phyloP scores from a whole-genome alignment of 64 coral and sea anemone genomes.

The Stichodactyla mertensii region DNA sequence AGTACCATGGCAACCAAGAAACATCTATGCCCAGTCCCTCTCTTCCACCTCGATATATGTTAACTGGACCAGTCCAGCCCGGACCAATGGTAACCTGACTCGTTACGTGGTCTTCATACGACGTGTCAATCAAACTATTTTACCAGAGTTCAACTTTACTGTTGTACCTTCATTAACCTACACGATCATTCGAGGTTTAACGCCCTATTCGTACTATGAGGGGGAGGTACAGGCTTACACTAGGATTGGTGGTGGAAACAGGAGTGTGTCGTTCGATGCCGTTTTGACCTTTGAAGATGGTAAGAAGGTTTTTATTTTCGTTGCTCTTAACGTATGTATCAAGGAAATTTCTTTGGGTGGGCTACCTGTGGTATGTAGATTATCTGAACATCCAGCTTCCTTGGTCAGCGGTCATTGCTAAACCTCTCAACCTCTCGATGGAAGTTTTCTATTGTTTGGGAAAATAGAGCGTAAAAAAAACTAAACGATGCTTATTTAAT shows the following conservation, averaged over 20 bases:
- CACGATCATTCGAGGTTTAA: background rate
- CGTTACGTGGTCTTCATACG: constrained; percentile 1
- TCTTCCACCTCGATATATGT: constrained; percentile 4
- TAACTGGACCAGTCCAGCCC: background rate
- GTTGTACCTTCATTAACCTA: background rate
- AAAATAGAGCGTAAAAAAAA: too few relatives aligned
- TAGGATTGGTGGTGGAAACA: constrained; percentile 2
- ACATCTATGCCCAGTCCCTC: background rate
- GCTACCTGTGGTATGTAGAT: too few relatives aligned
- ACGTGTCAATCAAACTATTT: background rate
- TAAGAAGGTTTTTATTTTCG: background rate
- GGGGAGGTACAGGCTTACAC: constrained; percentile 5
- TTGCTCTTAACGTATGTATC: too few relatives aligned
- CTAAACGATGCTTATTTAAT: too few relatives aligned
- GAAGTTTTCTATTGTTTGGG: too few relatives aligned
- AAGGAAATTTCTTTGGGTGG: too few relatives aligned
- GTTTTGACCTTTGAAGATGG: constrained; percentile 10
- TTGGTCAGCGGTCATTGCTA: too few relatives aligned
- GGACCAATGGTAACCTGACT: background rate
- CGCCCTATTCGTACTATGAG: background rate
- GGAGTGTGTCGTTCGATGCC: background rate
- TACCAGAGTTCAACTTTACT: background rate
- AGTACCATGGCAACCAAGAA: constrained; percentile 5
- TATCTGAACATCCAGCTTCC: too few relatives aligned
- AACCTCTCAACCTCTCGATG: too few relatives aligned